Evolutionary conservation across 1,140 invertebrate species (phyloP).

Genomic region (Dinothrombium tinctorium): DNA sequence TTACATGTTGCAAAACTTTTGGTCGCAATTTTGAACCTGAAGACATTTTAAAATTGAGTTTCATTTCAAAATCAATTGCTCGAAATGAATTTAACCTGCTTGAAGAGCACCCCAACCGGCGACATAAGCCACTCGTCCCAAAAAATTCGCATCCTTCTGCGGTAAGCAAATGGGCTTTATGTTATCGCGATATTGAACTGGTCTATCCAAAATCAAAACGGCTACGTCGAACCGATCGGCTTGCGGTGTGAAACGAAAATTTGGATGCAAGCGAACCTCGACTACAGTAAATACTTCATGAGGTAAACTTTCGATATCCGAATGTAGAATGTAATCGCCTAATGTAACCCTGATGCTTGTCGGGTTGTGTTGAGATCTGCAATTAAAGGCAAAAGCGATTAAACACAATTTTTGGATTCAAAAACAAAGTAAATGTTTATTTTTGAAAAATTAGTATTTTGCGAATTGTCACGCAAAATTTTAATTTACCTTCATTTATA

Average conservation of each 20-base stretch:
- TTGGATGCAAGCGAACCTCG: conserved; percentile 68
- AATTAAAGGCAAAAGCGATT: too few relatives aligned
- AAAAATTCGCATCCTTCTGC: conserved; percentile 62
- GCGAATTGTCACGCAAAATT: too few relatives aligned
- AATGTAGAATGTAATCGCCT: conserved; percentile 81
- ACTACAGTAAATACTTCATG: conserved; percentile 71
- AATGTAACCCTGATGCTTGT: conserved; percentile 70
- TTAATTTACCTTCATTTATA: too few relatives aligned
- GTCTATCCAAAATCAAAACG: conserved; percentile 57
- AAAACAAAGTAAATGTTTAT: too few relatives aligned
- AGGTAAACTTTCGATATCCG: conserved; percentile 60
- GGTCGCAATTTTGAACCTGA: conserved; percentile 59
- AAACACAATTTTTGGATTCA: too few relatives aligned
- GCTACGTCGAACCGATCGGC: conserved; percentile 64
- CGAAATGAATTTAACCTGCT: conserved; percentile 25
- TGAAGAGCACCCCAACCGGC: conserved; percentile 83
- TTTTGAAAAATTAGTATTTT: too few relatives aligned
- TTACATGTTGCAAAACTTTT: conserved; percentile 70
- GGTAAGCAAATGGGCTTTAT: conserved; percentile 79
- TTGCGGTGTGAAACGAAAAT: conserved; percentile 83
- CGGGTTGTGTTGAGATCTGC: conserved; percentile 40
- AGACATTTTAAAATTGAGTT: conserved; percentile 16
- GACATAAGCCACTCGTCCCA: conserved; percentile 70
- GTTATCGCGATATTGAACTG: conserved; percentile 66
- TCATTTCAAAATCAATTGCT: neutral